Evolutionary conservation across 2,888 invertebrate genomes (phyloP), one percentile per base, ranked within the genome.

Genomic region (Taphrorychus bicolor): DNA sequence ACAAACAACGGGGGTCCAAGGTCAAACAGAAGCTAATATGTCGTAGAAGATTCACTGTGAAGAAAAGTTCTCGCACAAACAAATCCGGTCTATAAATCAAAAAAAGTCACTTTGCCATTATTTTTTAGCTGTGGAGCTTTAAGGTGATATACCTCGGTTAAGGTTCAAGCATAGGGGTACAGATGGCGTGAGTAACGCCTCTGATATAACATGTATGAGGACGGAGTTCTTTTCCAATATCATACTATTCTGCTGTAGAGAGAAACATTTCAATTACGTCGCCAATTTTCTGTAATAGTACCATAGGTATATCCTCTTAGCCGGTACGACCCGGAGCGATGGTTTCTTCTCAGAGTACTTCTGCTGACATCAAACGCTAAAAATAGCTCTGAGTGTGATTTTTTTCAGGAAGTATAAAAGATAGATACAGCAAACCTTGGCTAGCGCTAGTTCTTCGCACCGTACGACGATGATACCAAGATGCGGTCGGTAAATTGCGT

Each of bases 301-400:
- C n/a, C n/a, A n/a, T n/a, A n/a, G 59, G 24, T 49, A 65, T 59
- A 65, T 41, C 59, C 59, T 59, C 40, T 65, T 65, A 59, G 51
- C 5, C 23, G 21, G 52, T 51, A 32, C 24, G 54, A 40, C 19
- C 52, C 32, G 21, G 18, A 23, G 48, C 21, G 9, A 23, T 18
- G 17, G 23, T 48, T 24, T 18, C 24, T 16, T 5, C n/a, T 17
- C 59, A 3, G 32, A 32, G 11, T 40, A 41, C 41, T 59, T 48
- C 45, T 56, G 59, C 61, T 70, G 69, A 70, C 66, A 70, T 66
- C 45, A 70, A 70, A 62, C 14, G 66, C 69, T 70, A 70, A 66
- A 70, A 70, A 70, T 70, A 70, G 54, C 45, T 45, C 69, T 66
- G 66, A 66, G 65, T 41, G 61, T 45, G 49, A 24, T 48, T 69